Percentiles rank a stretch among this genome's conserved stretches.
These are phyloP conservation scores for Subacronicta megacephala DNA, from an alignment of 2,888 invertebrate species.

Conservation along the genomic window DNA sequence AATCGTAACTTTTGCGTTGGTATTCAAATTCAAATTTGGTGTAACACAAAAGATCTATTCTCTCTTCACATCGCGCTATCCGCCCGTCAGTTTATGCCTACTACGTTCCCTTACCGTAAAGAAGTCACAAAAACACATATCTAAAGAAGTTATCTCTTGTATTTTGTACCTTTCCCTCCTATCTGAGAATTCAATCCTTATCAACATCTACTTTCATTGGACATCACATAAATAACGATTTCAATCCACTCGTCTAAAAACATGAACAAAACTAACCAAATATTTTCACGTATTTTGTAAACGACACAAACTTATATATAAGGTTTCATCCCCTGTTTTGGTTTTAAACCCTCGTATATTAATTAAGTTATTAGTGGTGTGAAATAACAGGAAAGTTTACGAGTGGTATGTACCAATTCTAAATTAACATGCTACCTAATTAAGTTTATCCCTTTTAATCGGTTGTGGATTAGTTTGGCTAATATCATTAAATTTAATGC, in stretches of 20 bases:
- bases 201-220: conserved; percentile 46
- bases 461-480: conserved; percentile 33
- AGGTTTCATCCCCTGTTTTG: conserved; percentile 37
- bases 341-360: conserved; percentile 41
- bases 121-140: conserved; percentile 52
- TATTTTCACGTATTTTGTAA: conserved; percentile 25
- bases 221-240: conserved; percentile 44
- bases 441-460: conserved; percentile 50
- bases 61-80: conserved; percentile 39
- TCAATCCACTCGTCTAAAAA: conserved; percentile 35
- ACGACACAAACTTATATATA: conserved; percentile 42
- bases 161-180: conserved; percentile 52
- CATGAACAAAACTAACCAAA: conserved; percentile 25
- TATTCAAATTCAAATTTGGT: conserved; percentile 55
- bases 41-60: conserved; percentile 54
- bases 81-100: conserved; percentile 37
- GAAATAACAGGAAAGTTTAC: conserved; percentile 48
- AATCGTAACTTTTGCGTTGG: conserved; percentile 33
- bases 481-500: conserved; percentile 30
- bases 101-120: conserved; percentile 49
- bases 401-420: conserved; percentile 29
- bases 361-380: conserved; percentile 52
- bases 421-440: conserved; percentile 48
- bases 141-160: conserved; percentile 49
- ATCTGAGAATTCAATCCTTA: conserved; percentile 49